Evolutionary conservation across 2,888 invertebrate species (phyloP), one percentile per base, ranked within the genome.

Genomic region (Andrena flavipes): DNA sequence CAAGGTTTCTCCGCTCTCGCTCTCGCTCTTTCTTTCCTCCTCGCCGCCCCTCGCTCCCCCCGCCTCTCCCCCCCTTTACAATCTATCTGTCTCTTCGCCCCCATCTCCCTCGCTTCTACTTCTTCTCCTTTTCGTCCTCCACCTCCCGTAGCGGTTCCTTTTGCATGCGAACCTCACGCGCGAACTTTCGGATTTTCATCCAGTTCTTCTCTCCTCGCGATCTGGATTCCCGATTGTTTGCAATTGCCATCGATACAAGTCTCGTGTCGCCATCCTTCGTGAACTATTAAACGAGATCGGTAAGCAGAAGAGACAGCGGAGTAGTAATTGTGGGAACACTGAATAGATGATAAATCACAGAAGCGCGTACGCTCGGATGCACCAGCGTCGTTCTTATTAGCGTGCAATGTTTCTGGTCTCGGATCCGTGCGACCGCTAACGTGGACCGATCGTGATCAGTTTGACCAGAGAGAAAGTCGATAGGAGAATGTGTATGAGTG

Each of bases 1-100:
- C 84, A 74, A 85, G 84, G 79, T 76, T 85, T 74, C 68, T 76
- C 70, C 81, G 76, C 71, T 56, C 29, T 68, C 56, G 26, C 49
- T 59, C 30, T 69, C 20, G 1, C 10, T 49, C 0, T 13, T 59
- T 13, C 16, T 68, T 23, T 3, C 20, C 2, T 8, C 56, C 49
- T 29, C 23, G 48, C 54, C 3, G 33, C 30, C 13, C n/a, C 7
- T 26, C n/a, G 6, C 60, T 10, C 29, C 5, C 29, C 5, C 7
- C 30, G n/a, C n/a, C n/a, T n/a, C n/a, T n/a, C n/a, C 7, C 65
- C 60, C 8, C 13, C 10, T 13, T 8, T 48, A 29, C 54, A 2
- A 20, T n/a, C 42, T 56, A 56, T 42, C 65, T 10, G 48, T 29
- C 60, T 29, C 63, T 13, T 71, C 65, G 63, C 42, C 20, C 48